These are phyloP conservation scores for Physella acuta DNA, from an alignment of 1,140 invertebrate species.

Conservation along the genomic window DNA sequence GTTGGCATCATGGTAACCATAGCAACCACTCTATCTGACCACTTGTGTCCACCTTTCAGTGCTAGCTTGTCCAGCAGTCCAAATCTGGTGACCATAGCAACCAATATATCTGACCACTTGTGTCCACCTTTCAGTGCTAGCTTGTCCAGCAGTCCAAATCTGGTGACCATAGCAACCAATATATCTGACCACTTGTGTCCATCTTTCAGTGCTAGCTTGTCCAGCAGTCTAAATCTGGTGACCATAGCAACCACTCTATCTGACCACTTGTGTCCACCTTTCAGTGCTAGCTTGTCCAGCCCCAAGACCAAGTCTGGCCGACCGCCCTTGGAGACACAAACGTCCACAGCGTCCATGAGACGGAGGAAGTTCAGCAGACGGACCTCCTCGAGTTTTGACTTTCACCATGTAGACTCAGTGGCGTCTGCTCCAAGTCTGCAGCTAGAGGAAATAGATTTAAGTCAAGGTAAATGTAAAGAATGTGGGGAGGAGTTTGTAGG, in stretches of 20 bases:
- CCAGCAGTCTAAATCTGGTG: neutral
- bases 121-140: neutral
- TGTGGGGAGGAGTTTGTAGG: too few species aligned
- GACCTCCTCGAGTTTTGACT: constrained; percentile 22
- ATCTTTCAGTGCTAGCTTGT: neutral
- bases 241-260: neutral
- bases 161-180: neutral
- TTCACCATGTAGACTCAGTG: constrained; percentile 23
- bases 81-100: neutral
- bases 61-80: neutral
- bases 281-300: neutral
- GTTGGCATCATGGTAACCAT: neutral
- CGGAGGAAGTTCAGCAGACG: constrained; percentile 8
- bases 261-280: neutral
- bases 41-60: neutral
- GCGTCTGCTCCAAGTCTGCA: neutral
- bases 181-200: neutral
- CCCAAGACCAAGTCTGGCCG: neutral
- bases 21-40: neutral
- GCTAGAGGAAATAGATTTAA: constrained; percentile 19
- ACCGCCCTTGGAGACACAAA: constrained; percentile 4
- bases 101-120: neutral
- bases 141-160: neutral
- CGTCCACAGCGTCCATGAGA: constrained; percentile 9
- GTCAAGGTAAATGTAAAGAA: constrained; percentile 19